phyloP scores from a whole-genome alignment of 2,888 invertebrate genomes.

The Parascotia fuliginaria region DNA sequence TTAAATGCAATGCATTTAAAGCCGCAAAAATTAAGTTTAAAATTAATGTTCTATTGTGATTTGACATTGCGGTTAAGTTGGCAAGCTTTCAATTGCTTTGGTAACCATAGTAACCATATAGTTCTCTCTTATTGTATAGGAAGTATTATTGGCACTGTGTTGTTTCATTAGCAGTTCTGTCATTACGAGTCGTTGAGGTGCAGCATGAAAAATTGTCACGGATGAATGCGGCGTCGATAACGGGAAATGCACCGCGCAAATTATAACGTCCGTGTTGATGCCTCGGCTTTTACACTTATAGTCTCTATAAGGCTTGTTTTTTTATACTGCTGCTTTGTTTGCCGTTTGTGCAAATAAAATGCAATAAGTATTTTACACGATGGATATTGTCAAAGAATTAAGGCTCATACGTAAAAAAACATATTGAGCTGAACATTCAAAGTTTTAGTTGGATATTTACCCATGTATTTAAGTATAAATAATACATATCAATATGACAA shows the following conservation, averaged over 20 bases:
- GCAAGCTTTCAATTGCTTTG: constrained; percentile 41
- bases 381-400: too few species aligned
- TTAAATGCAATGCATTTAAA: too few species aligned
- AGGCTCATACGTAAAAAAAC: too few species aligned
- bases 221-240: constrained; percentile 68
- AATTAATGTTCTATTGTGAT: constrained; percentile 39
- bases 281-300: constrained; percentile 57
- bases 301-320: constrained; percentile 27
- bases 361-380: constrained; percentile 3
- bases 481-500: too few species aligned
- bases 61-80: constrained; percentile 49
- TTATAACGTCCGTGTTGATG: constrained; percentile 65
- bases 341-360: constrained; percentile 34
- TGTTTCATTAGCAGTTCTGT: constrained; percentile 72
- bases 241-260: constrained; percentile 70
- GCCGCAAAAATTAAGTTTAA: too few species aligned
- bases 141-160: constrained; percentile 63
- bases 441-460: too few species aligned
- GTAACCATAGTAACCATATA: constrained; percentile 33
- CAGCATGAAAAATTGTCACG: constrained; percentile 51
- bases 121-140: constrained; percentile 64
- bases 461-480: too few species aligned
- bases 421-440: too few species aligned
- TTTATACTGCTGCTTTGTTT: constrained; percentile 28
- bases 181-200: constrained; percentile 65